Conservation (phyloP, 2,113 vertebrate species). For the Mobula birostris region DNA sequence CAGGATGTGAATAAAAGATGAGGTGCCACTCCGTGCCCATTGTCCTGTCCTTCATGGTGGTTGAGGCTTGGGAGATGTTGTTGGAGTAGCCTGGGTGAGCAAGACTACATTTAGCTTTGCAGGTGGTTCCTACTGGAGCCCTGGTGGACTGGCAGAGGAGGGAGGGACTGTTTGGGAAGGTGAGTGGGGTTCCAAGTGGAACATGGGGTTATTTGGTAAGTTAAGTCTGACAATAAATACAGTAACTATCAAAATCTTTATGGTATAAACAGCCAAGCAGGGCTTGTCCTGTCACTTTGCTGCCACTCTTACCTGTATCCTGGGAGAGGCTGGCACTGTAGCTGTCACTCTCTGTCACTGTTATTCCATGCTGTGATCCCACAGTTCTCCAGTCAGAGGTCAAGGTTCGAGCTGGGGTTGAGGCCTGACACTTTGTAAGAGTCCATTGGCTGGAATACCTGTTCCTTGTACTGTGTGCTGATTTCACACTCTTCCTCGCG, state of each 20-base stretch:
- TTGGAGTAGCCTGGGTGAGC: too few relatives aligned
- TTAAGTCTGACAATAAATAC: background rate
- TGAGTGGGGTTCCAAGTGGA: too few relatives aligned
- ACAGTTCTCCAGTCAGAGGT: conserved; percentile 95
- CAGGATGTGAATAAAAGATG: too few relatives aligned
- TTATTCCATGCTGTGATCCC: conserved; percentile 94
- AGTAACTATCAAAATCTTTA: background rate
- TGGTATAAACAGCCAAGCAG: background rate
- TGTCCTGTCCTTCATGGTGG: too few relatives aligned
- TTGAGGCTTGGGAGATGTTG: too few relatives aligned
- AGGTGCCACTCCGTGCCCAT: too few relatives aligned
- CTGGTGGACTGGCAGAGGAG: too few relatives aligned
- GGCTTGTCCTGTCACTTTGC: background rate
- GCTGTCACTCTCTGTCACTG: conserved; percentile 94
- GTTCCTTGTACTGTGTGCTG: conserved; percentile 88
- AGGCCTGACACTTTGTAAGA: conserved; percentile 92
- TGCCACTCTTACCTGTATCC: conserved; percentile 73
- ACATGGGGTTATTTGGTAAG: background rate
- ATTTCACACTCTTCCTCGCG: conserved; percentile 91
- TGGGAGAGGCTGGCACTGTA: conserved; percentile 97
- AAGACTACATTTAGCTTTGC: too few relatives aligned
- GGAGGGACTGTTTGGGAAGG: too few relatives aligned
- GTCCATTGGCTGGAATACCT: conserved; percentile 98
- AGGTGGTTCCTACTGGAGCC: too few relatives aligned
- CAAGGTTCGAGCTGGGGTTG: conserved; percentile 86